Percentiles rank a stretch among this genome's conserved stretches.
Conservation (phyloP, 2,113 vertebrate species). For the Falcunculus frontatus region DNA sequence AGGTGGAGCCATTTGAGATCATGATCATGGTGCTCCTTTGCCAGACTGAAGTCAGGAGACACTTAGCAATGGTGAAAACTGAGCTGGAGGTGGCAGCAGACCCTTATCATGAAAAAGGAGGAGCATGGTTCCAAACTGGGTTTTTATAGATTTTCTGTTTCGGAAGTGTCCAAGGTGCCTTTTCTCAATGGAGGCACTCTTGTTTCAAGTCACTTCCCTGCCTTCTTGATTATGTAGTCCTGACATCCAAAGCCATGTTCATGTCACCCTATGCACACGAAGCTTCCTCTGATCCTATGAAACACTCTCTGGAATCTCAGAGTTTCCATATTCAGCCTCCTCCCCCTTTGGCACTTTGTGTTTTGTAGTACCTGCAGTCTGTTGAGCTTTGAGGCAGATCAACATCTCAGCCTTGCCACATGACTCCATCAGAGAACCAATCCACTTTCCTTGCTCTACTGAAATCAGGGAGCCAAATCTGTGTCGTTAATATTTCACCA, state of each 20-base stretch:
- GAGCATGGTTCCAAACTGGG: background rate
- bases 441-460: background rate
- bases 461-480: background rate
- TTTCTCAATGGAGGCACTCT: background rate
- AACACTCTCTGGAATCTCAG: background rate
- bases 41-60: rapidly evolving
- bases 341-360: background rate
- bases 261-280: rapidly evolving
- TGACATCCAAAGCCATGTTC: background rate
- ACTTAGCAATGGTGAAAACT: conserved; percentile 10
- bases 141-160: background rate
- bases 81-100: conserved; percentile 60
- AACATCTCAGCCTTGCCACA: background rate
- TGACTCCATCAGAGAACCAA: background rate
- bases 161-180: background rate
- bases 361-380: background rate
- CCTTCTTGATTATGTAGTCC: background rate
- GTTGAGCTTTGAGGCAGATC: background rate
- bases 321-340: background rate
- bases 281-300: background rate
- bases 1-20: background rate
- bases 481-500: background rate
- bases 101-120: background rate
- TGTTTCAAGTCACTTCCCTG: background rate
- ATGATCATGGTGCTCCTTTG: background rate